These are phyloP conservation scores for Tyto alba DNA, from an alignment of 2,113 vertebrate species.

Conservation along the genomic window DNA sequence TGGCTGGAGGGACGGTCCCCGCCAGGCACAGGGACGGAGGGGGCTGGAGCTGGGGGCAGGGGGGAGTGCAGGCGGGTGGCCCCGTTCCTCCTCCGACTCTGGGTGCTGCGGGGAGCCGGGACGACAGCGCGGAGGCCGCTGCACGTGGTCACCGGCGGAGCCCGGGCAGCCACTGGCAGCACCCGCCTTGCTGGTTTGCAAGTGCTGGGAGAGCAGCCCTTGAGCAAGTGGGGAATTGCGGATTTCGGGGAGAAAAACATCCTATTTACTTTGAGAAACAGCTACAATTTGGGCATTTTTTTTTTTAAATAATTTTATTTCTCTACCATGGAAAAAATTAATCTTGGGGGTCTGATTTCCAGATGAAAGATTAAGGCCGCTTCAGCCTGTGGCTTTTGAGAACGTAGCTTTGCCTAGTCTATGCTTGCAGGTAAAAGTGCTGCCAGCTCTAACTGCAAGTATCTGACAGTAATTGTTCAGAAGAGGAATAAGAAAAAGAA, in stretches of 20 bases:
- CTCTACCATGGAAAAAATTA: background rate
- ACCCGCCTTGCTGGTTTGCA: background rate
- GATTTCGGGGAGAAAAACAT: background rate
- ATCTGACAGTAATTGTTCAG: background rate
- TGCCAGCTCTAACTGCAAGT: background rate
- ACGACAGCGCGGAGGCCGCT: accelerated
- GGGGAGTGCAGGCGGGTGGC: accelerated
- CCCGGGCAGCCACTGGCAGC: background rate
- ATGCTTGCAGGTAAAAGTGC: background rate
- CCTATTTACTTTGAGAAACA: background rate
- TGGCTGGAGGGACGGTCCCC: background rate
- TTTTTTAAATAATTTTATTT: background rate
- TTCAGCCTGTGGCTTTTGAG: background rate
- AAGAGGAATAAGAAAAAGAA: background rate
- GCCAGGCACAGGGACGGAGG: accelerated
- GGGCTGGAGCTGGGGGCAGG: background rate
- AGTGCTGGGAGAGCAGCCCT: background rate
- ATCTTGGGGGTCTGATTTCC: background rate
- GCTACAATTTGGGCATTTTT: accelerated
- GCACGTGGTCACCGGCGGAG: accelerated
- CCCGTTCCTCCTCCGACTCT: accelerated
- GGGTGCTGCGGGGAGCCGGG: background rate
- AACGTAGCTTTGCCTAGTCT: background rate
- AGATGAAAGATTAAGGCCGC: accelerated
- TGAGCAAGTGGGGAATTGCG: accelerated